Percentiles rank a stretch among this genome's conserved stretches.
Evolutionary conservation across 2,113 vertebrate genomes (phyloP).

Genomic region (Ictalurus punctatus): DNA sequence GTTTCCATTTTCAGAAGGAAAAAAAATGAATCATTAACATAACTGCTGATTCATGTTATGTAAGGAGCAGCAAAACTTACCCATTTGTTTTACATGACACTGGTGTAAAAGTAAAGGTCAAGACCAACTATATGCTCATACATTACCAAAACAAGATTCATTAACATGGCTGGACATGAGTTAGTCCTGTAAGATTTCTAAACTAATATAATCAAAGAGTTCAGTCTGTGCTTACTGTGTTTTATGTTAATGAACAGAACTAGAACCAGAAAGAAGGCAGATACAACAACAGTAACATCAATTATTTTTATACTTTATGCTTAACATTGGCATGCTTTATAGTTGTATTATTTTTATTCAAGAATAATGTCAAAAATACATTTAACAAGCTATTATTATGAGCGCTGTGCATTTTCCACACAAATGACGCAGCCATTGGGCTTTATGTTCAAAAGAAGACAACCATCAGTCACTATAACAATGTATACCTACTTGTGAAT

Average conservation of each 20-base stretch:
- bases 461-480: background rate
- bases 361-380: background rate
- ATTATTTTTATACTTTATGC: background rate
- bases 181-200: background rate
- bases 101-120: slow-evolving; percentile 12
- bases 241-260: background rate
- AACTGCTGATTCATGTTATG: slow-evolving; percentile 40
- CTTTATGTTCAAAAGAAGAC: background rate
- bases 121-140: background rate
- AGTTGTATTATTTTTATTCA: background rate
- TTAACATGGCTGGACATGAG: background rate
- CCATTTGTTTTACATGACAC: slow-evolving; percentile 9
- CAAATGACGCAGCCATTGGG: background rate
- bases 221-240: background rate
- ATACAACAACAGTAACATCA: background rate
- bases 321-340: background rate
- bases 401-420: background rate
- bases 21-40: slow-evolving; percentile 1
- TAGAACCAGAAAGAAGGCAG: background rate
- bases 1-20: slow-evolving; percentile 16
- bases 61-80: background rate
- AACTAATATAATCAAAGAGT: background rate
- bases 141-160: background rate
- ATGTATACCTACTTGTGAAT: background rate
- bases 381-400: background rate